Evolutionary conservation across 2,797 vertebrate genomes (phyloP).

Genomic region (Sparus aurata): DNA sequence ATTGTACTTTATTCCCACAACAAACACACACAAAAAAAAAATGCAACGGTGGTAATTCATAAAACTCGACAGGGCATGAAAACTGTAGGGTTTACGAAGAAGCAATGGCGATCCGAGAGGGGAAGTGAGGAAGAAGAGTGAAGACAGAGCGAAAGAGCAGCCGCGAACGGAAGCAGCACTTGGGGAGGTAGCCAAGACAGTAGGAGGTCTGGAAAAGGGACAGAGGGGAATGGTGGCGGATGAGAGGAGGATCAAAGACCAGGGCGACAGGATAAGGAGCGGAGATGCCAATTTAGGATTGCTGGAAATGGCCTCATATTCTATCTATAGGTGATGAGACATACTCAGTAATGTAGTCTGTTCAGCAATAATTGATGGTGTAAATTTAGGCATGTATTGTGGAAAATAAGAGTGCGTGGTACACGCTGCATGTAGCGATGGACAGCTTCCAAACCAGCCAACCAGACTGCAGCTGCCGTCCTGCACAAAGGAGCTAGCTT

Average conservation of each 20-base stretch:
- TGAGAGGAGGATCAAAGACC: conserved; percentile 78
- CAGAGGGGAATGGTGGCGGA: conserved; percentile 66
- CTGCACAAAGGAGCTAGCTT: conserved; percentile 1
- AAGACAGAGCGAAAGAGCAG: conserved; percentile 9
- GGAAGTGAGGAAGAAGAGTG: conserved; percentile 3
- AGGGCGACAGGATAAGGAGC: conserved; percentile 54
- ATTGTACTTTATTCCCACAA: conserved; percentile 9
- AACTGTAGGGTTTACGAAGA: conserved; percentile 12
- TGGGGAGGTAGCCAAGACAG: conserved; percentile 63
- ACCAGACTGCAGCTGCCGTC: conserved; percentile 6
- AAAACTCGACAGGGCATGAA: conserved; percentile 6
- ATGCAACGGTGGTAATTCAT: background rate
- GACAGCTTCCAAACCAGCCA: background rate
- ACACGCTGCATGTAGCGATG: background rate
- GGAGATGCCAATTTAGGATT: conserved; percentile 60
- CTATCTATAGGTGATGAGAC: conserved; percentile 39
- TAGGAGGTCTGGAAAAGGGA: conserved; percentile 73
- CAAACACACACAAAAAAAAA: conserved; percentile 25
- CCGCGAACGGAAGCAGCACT: conserved; percentile 49
- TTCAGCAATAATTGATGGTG: conserved; percentile 3
- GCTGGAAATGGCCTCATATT: conserved; percentile 45
- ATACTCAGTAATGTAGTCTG: conserved; percentile 23
- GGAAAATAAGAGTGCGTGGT: background rate
- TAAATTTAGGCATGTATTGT: background rate
- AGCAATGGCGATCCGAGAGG: conserved; percentile 35